Base-by-base conservation (phyloP, 2,113 vertebrate species). In the Anguilla rostrata region DNA sequence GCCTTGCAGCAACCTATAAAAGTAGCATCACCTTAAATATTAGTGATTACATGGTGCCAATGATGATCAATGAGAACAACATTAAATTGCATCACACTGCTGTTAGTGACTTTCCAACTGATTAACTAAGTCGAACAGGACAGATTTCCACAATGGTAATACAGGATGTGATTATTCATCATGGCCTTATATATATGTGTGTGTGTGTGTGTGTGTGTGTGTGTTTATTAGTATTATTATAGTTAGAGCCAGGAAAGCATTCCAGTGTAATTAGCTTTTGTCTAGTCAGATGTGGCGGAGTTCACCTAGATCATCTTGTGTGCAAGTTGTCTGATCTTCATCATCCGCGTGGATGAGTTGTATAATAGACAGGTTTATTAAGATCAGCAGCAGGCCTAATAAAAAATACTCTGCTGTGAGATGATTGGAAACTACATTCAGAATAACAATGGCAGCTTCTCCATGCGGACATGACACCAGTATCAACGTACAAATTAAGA, bases 311-410 rank as follows among this genome's bases (percentile, higher is more conserved):
- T 80, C 40, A 40, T 39, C 78, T 16, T 40, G 39, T 80, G 34
- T 9, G 2, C 18, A 8, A 53, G 71, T 75, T 60, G 39, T 71
- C 83, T 16, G 39, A 41, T 63, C 40, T 40, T 43, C 3, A 5
- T 39, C 39, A 39, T n/a, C 29, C 5, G 20, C 56, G 7, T 26
- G 39, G n/a, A 83, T 20, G 49, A 89, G 49, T 11, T 78, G 84
- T 87, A 88, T 89, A 91, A 88, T 75, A 78, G 87, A 90, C 89
- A 85, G 86, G 88, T 86, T 87, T 39, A 83, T 49, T n/a, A 84
- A 88, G 91, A 89, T 90, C 88, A 29, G 78, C 83, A 81, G 86
- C 89, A 90, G 91, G 90, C 90, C 84, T 85, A 85, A 0, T 57
- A 87, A 85, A 88, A 88, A 66, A 88, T 82, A 87, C 80, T 86